Base-by-base conservation (phyloP, 1,140 invertebrate species). In the Brachionus sp. region DNA sequence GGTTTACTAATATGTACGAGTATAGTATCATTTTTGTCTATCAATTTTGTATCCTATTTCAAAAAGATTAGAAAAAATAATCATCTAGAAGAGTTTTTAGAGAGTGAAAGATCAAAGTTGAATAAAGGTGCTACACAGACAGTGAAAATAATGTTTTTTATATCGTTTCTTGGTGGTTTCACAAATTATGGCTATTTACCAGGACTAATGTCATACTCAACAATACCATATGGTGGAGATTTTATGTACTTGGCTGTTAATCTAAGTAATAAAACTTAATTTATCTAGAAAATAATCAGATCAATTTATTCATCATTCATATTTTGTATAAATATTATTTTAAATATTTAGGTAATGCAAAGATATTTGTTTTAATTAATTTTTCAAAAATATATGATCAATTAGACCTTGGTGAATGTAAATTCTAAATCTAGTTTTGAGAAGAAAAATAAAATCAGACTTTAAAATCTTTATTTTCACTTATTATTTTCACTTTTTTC, bases 131-230 rank as follows among this genome's bases (percentile, higher is more conserved):
- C 10, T 23, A 33, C 19, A 5, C 19, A 75, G 12, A 46, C 39
- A 0, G n/a, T 75, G 4, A 75, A 35, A 25, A 25, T 44, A 42
- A 80, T 66, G 50, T 19, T 57, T 23, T 35, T 80, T 44, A 42
- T 66, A 10, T 80, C 70, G 9, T 80, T 80, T 80, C 16, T 80
- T 19, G 35, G 33, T 19, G 35, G 35, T 10, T 80, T 80, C 33
- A 62, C 57, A 1, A 62, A 62, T 44, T 80, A 80, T 25, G 77
- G 77, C 3, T 80, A 62, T 13, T 44, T 80, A 42, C 77, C 77
- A 10, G 77, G 77, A 2, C 16, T 80, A 12, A 37, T 62, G 39
- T 80, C 77, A 10, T 80, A 80, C 23, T 80, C 77, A 39, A 66
- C 62, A 33, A 57, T 80, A 25, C 77, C 77, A 23, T 80, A 80